These are phyloP conservation scores for Ephestia elutella DNA, from an alignment of 1,140 invertebrate species.

Conservation along the genomic window DNA sequence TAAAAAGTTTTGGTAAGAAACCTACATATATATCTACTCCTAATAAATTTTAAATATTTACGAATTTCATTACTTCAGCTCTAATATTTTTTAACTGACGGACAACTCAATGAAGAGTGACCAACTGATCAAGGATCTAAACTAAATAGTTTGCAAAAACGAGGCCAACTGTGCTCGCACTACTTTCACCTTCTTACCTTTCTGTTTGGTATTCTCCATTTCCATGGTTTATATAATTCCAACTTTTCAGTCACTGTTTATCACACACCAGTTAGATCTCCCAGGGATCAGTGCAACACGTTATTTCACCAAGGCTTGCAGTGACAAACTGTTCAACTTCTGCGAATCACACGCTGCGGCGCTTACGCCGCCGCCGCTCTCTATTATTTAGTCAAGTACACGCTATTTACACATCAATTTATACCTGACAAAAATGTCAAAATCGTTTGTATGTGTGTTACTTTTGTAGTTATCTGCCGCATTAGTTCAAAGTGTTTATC, in stretches of 20 bases:
- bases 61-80: too few species aligned
- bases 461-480: not conserved
- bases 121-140: not conserved
- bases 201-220: not conserved
- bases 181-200: not conserved
- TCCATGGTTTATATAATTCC: not conserved
- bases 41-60: too few species aligned
- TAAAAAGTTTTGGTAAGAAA: too few species aligned
- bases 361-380: not conserved
- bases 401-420: slow-evolving; percentile 3
- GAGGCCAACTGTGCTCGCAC: not conserved
- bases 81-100: too few species aligned
- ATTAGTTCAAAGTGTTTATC: not conserved
- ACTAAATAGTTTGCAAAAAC: not conserved
- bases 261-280: not conserved
- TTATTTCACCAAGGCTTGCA: not conserved
- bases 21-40: too few species aligned
- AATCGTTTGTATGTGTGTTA: not conserved
- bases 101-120: not conserved
- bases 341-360: not conserved
- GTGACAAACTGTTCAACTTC: not conserved
- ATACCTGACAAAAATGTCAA: not conserved
- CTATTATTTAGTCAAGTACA: not conserved
- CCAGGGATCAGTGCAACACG: not conserved
- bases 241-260: not conserved